Evolutionary conservation across 2,113 vertebrate species (phyloP).

Genomic region (Cromileptes altivelis): DNA sequence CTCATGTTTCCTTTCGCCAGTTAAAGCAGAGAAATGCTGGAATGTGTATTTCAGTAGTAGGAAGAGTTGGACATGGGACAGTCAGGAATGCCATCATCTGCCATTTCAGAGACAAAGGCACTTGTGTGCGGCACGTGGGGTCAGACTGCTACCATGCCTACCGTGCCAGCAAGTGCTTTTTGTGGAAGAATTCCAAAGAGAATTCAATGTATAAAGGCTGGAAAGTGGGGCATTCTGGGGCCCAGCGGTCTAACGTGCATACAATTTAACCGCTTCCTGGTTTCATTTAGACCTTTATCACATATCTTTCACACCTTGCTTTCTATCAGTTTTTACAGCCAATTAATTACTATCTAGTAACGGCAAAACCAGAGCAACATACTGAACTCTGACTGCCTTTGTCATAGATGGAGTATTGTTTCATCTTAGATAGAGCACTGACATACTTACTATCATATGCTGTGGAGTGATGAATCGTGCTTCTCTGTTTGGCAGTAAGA

Average conservation of each 20-base stretch:
- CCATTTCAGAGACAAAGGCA: conserved; percentile 72
- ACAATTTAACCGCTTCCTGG: not conserved
- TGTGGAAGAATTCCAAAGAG: conserved; percentile 49
- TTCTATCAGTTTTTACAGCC: conserved; percentile 1
- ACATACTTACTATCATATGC: not conserved
- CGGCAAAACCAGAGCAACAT: not conserved
- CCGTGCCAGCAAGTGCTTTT: conserved; percentile 62
- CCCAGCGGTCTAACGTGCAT: not conserved
- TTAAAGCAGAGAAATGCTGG: conserved; percentile 4
- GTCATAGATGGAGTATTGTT: not conserved
- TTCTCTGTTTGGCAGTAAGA: no score
- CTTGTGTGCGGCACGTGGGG: conserved; percentile 64
- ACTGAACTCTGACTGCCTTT: not conserved
- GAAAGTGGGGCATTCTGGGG: conserved; percentile 6
- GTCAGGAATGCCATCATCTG: conserved; percentile 70
- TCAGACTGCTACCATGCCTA: conserved; percentile 56
- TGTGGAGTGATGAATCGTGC: no score
- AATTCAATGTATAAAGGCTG: conserved; percentile 39
- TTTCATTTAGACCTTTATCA: conserved; percentile 4
- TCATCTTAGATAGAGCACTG: not conserved
- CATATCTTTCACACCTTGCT: conserved; percentile 2
- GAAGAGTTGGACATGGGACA: conserved; percentile 30
- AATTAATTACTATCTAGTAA: not conserved
- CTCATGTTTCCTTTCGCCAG: not conserved
- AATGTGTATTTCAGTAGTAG: conserved; percentile 28